Conservation (phyloP, 2,113 vertebrate genomes). For the Hucho hucho region DNA sequence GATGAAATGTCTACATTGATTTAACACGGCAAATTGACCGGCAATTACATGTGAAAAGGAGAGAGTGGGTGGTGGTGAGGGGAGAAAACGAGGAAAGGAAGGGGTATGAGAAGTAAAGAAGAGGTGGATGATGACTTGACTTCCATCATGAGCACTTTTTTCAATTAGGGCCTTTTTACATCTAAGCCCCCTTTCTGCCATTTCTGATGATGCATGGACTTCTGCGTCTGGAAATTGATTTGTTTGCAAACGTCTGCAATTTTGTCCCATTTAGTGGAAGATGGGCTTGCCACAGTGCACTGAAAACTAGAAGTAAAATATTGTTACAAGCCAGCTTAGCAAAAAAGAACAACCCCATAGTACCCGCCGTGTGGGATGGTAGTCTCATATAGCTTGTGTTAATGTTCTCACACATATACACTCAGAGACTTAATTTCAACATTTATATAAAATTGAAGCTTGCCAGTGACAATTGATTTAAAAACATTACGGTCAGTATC, state of each 20-base stretch:
- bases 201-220: slow-evolving; percentile 74
- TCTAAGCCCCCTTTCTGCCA: slow-evolving; percentile 55
- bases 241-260: slow-evolving; percentile 71
- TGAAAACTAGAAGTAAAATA: slow-evolving; percentile 23
- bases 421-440: neutral
- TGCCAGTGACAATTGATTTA: neutral
- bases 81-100: slow-evolving; percentile 16
- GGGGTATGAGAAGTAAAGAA: slow-evolving; percentile 14
- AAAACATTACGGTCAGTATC: neutral
- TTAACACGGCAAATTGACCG: slow-evolving; percentile 38
- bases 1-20: slow-evolving; percentile 40
- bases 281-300: slow-evolving; percentile 30
- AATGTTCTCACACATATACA: neutral
- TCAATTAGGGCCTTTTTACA: slow-evolving; percentile 65
- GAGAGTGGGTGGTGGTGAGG: slow-evolving; percentile 34
- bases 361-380: neutral
- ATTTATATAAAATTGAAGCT: neutral
- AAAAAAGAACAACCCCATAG: neutral
- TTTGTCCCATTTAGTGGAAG: slow-evolving; percentile 55
- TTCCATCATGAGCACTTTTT: slow-evolving; percentile 68
- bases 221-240: slow-evolving; percentile 67
- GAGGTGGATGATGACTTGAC: slow-evolving; percentile 24
- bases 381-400: neutral
- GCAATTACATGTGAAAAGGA: slow-evolving; percentile 44
- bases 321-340: slow-evolving; percentile 1